These are phyloP conservation scores for Phylloscopus whistleri DNA, from an alignment of 2,113 vertebrate species.

Conservation along the genomic window DNA sequence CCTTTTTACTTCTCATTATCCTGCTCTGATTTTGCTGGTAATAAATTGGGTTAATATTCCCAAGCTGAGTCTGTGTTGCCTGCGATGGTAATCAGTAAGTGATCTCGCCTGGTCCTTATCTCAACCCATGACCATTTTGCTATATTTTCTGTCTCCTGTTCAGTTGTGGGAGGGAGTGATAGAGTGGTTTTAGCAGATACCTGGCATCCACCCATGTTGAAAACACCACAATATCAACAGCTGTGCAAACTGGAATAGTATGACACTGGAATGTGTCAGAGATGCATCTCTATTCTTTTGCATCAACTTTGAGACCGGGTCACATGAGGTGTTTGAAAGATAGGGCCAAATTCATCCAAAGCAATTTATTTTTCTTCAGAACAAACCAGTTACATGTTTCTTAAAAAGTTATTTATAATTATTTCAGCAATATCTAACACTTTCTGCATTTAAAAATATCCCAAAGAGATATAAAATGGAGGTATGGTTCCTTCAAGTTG, in stretches of 20 bases:
- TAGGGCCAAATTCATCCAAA: background rate
- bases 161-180: background rate
- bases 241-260: background rate
- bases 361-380: background rate
- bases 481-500: background rate
- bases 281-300: background rate
- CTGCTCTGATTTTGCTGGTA: background rate
- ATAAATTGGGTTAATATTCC: background rate
- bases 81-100: fast-evolving
- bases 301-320: background rate
- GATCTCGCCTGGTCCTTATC: background rate
- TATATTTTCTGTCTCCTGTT: background rate
- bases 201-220: background rate
- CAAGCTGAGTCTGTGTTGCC: background rate
- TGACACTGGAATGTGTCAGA: background rate
- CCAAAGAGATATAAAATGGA: fast-evolving
- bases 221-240: background rate
- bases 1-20: background rate
- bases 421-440: background rate
- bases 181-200: background rate
- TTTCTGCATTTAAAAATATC: background rate
- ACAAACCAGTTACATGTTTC: background rate
- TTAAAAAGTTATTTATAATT: background rate
- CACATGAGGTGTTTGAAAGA: background rate
- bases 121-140: background rate